Evolutionary conservation across 2,113 vertebrate genomes (phyloP).

Genomic region (Dipodomys stephensi): DNA sequence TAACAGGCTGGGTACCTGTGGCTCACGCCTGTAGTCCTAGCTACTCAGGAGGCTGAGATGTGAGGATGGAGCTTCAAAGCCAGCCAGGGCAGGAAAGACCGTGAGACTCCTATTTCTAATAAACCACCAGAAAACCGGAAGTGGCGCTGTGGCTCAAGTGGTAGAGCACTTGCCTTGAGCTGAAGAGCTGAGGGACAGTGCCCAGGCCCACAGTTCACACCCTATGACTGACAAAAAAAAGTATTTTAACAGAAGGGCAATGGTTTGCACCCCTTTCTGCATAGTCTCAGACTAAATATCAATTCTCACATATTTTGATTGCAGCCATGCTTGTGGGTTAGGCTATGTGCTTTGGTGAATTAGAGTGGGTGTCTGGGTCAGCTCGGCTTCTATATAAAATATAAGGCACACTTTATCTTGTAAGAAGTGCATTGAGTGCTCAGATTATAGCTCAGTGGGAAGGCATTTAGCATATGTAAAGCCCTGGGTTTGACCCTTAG

Average conservation of each 20-base stretch:
- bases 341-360: not conserved
- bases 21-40: too few relatives aligned
- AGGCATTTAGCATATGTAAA: not conserved
- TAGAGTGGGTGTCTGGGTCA: constrained; percentile 21
- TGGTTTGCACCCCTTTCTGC: not conserved
- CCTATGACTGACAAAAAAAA: too few relatives aligned
- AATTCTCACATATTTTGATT: constrained; percentile 9
- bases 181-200: too few relatives aligned
- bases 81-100: too few relatives aligned
- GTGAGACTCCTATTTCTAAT: too few relatives aligned
- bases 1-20: not conserved
- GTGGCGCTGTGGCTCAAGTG: too few relatives aligned
- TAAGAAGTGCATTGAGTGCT: not conserved
- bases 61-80: too few relatives aligned
- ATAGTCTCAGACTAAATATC: not conserved
- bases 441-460: too few relatives aligned
- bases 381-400: not conserved
- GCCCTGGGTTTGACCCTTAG: not conserved
- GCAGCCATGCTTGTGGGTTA: not conserved
- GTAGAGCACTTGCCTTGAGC: too few relatives aligned
- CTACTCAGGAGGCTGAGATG: too few relatives aligned
- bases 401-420: not conserved
- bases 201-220: too few relatives aligned
- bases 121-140: too few relatives aligned
- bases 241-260: not conserved